phyloP scores from a whole-genome alignment of 2,888 invertebrate genomes.

The Coelopa pilipes region DNA sequence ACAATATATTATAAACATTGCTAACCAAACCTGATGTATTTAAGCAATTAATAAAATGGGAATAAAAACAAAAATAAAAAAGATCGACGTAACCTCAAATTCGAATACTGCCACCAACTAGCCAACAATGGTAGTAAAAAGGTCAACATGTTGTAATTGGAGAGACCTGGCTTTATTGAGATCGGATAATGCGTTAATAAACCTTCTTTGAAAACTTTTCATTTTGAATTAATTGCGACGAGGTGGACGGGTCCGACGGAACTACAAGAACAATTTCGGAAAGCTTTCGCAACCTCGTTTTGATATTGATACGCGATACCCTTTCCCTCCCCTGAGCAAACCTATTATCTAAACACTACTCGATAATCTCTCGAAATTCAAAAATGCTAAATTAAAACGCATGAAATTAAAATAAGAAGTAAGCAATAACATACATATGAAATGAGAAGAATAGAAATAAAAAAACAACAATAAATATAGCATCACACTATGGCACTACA shows the following conservation, averaged over 20 bases:
- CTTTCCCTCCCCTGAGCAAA: background rate
- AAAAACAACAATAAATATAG: background rate
- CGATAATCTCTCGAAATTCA: constrained; percentile 2
- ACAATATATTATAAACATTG: constrained; percentile 5
- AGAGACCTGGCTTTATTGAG: background rate
- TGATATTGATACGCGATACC: constrained; percentile 12
- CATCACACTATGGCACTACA: background rate
- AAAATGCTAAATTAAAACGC: background rate
- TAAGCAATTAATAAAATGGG: constrained; percentile 43
- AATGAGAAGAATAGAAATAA: background rate
- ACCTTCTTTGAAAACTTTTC: background rate
- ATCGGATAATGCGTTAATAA: background rate
- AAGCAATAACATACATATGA: background rate
- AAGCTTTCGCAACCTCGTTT: constrained; percentile 9
- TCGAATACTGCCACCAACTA: constrained; percentile 13
- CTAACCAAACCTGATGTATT: constrained; percentile 23
- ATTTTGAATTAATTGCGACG: background rate
- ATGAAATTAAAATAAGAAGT: background rate
- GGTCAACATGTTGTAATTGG: constrained; percentile 29
- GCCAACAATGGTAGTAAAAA: constrained; percentile 12
- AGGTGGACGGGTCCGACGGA: background rate
- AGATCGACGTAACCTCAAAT: constrained; percentile 32
- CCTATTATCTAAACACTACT: constrained; percentile 7
- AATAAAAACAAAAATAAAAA: constrained; percentile 38
- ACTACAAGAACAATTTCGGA: background rate